These are phyloP conservation scores for Tethea ocularis DNA, from an alignment of 2,888 invertebrate genomes.

Conservation along the genomic window DNA sequence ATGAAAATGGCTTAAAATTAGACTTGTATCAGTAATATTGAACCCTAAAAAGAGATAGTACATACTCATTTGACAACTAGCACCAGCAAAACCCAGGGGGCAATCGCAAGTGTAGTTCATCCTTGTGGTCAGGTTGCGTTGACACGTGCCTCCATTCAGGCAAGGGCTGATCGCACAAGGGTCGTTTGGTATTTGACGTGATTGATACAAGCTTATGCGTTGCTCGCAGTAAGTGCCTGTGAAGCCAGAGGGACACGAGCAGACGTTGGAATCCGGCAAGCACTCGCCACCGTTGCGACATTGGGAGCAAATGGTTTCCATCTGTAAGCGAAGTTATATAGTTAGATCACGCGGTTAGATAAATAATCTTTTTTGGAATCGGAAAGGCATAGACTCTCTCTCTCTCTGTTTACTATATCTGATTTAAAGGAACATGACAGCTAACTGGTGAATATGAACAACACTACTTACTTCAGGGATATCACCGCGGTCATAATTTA, in stretches of 20 bases:
- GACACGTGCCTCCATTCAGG: slow-evolving; percentile 91
- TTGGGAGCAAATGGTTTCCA: slow-evolving; percentile 70
- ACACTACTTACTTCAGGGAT: slow-evolving; percentile 59
- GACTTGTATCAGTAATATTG: too few species aligned
- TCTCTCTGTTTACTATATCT: background rate
- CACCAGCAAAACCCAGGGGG: slow-evolving; percentile 90
- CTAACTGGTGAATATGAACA: background rate
- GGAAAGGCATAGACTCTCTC: too few species aligned
- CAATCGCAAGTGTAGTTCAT: slow-evolving; percentile 90
- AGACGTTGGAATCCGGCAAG: slow-evolving; percentile 76
- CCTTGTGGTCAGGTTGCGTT: slow-evolving; percentile 60
- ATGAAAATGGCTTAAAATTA: too few species aligned
- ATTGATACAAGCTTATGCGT: slow-evolving; percentile 51
- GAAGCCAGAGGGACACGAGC: slow-evolving; percentile 79
- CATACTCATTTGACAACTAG: slow-evolving; percentile 90
- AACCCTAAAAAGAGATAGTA: slow-evolving; percentile 18
- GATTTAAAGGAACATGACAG: background rate
- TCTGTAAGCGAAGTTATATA: slow-evolving; percentile 28
- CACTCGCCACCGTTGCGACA: slow-evolving; percentile 88
- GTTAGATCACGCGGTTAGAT: background rate
- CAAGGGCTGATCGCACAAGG: slow-evolving; percentile 87
- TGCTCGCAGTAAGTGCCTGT: slow-evolving; percentile 69
- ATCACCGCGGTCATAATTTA: slow-evolving; percentile 65
- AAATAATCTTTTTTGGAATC: too few species aligned
- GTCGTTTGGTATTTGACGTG: slow-evolving; percentile 63